Evolutionary conservation across 2,888 invertebrate genomes (phyloP), one percentile per base, ranked within the genome.

Genomic region (Phaedon cochleariae): DNA sequence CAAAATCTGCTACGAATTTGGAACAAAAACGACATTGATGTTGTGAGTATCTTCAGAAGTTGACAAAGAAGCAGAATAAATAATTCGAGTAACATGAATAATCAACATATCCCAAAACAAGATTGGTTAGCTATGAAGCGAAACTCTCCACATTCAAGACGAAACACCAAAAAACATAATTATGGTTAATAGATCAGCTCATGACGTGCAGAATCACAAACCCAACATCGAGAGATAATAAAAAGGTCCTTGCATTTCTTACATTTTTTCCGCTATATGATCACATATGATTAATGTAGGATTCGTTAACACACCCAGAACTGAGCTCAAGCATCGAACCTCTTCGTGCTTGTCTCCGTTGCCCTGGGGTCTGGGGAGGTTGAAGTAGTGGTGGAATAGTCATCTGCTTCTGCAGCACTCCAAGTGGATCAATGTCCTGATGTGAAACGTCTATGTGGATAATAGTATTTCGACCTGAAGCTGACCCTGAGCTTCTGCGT

Each of bases 261-360:
- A 74, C 73, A 71, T 74, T 70, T 62, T 62, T 64, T 55, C 54
- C 53, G 62, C 67, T 18, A 63, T 69, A 68, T 58, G 65, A 65
- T 74, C 74, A 75, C 71, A 73, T 74, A 71, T 75, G 74, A 70
- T 65, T 68, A 73, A 72, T 64, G 67, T 71, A 72, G 64, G 64
- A 58, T 57, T 72, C 71, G 65, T 73, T 72, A 78, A 86, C 89
- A 83, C 85, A 91, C 91, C 91, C 90, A 22, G 62, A 49, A 78
- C 90, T 91, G 58, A 94, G 85, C 81, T 94, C 94, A 81, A 94
- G 85, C 92, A 94, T 92, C 57, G 94, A 94, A 72, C 93, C 92
- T 74, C 93, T 86, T 76, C 93, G 86, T 70, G 89, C 88, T 78
- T 91, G 90, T 18, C 90, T 87, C 52, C 90, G 85, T 78, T 90